These are phyloP conservation scores for Acromyrmex charruanus DNA, from an alignment of 1,140 invertebrate genomes.

Conservation along the genomic window DNA sequence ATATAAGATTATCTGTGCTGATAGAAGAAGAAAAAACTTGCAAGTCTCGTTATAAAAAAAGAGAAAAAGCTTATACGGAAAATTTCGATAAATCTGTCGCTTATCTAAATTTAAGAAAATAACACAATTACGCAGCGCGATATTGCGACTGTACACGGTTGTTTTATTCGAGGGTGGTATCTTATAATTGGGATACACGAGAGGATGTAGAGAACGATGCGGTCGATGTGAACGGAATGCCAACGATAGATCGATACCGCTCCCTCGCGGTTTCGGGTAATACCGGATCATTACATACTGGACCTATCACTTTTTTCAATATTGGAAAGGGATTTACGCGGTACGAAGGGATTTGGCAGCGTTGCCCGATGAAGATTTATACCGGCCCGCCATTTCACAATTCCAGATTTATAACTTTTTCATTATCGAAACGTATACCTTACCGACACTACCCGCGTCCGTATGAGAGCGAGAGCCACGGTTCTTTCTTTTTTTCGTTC, in stretches of 20 bases:
- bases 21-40: neutral
- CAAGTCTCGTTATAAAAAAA: neutral
- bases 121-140: neutral
- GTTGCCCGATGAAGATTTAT: conserved; percentile 76
- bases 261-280: conserved; percentile 71
- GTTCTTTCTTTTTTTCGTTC: conserved; percentile 29
- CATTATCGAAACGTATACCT: conserved; percentile 72
- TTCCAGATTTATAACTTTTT: conserved; percentile 77
- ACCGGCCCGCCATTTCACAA: conserved; percentile 73
- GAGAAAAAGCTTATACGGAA: neutral
- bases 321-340: conserved; percentile 76
- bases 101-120: conserved; percentile 7
- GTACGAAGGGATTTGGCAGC: conserved; percentile 75
- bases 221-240: conserved; percentile 57
- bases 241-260: conserved; percentile 67
- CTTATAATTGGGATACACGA: conserved; percentile 51
- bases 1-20: neutral
- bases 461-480: neutral
- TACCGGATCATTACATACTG: conserved; percentile 72
- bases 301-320: conserved; percentile 78
- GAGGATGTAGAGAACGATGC: conserved; percentile 51
- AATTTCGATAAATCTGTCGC: neutral
- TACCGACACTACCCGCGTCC: conserved; percentile 16
- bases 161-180: conserved; percentile 44
- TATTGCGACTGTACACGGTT: neutral